A percentile compares a stretch with the other conserved stretches of the same genome.
These are phyloP conservation scores for Rhinopomastus cyanomelas DNA, from an alignment of 2,113 vertebrate species.

Conservation along the genomic window DNA sequence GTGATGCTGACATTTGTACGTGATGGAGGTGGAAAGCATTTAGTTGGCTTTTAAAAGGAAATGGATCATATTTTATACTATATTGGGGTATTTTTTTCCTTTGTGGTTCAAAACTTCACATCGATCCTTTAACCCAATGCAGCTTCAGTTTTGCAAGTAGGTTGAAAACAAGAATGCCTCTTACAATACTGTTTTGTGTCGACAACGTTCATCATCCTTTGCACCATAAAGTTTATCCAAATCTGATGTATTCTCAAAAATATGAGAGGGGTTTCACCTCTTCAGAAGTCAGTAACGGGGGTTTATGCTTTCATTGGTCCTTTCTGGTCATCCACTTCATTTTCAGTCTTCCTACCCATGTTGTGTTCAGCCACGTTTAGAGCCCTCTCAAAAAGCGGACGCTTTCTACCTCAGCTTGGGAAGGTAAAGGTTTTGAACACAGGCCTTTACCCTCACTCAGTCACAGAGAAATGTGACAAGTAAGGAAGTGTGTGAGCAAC, in stretches of 20 bases:
- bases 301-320: not conserved
- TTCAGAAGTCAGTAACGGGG: not conserved
- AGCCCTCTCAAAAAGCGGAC: not conserved
- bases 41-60: not conserved
- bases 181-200: not conserved
- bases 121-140: not conserved
- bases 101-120: not conserved
- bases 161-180: not conserved
- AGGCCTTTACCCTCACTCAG: not conserved
- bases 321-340: not conserved
- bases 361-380: not conserved
- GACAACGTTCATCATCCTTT: not conserved
- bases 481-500: not conserved
- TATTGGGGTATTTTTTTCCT: not conserved
- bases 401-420: not conserved
- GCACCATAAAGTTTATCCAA: not conserved
- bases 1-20: not conserved
- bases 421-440: not conserved
- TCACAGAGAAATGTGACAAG: not conserved
- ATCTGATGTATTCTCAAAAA: not conserved
- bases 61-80: not conserved
- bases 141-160: not conserved
- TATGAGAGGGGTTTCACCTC: not conserved
- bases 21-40: not conserved
- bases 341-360: not conserved